Conservation (phyloP, 2,888 invertebrate species). For the Peribatodes rhomboidaria region DNA sequence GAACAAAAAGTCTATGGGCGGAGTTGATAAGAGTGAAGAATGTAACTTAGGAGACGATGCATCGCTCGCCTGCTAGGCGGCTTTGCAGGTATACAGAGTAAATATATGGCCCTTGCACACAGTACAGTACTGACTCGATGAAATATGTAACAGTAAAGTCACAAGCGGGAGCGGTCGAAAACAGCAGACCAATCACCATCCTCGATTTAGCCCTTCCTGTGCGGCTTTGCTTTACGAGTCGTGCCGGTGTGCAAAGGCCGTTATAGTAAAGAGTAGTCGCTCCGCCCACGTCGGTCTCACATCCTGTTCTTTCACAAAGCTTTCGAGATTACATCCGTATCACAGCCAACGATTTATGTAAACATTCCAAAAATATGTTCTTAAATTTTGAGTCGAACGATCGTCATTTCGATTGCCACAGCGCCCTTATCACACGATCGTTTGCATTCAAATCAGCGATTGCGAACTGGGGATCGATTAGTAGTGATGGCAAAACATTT, state of each 20-base stretch:
- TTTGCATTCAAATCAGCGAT: neutral
- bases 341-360: slow-evolving; percentile 75
- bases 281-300: slow-evolving; percentile 38
- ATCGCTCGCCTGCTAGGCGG: slow-evolving; percentile 4
- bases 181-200: too few species aligned
- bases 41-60: neutral
- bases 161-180: too few species aligned
- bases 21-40: slow-evolving; percentile 25
- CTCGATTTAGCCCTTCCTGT: neutral
- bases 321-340: slow-evolving; percentile 65
- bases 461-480: neutral
- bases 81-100: neutral
- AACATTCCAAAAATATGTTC: slow-evolving; percentile 68
- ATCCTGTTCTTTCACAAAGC: slow-evolving; percentile 43
- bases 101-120: slow-evolving; percentile 1
- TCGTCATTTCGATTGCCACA: neutral
- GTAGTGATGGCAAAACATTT: neutral
- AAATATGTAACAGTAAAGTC: too few species aligned
- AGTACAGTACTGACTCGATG: neutral
- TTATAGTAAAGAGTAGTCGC: neutral
- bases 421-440: slow-evolving; percentile 3
- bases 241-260: neutral
- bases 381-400: slow-evolving; percentile 33
- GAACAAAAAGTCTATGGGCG: slow-evolving; percentile 43
- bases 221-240: neutral